phyloP scores from a whole-genome alignment of 2,797 vertebrate species.

The Enteromius anoplus region DNA sequence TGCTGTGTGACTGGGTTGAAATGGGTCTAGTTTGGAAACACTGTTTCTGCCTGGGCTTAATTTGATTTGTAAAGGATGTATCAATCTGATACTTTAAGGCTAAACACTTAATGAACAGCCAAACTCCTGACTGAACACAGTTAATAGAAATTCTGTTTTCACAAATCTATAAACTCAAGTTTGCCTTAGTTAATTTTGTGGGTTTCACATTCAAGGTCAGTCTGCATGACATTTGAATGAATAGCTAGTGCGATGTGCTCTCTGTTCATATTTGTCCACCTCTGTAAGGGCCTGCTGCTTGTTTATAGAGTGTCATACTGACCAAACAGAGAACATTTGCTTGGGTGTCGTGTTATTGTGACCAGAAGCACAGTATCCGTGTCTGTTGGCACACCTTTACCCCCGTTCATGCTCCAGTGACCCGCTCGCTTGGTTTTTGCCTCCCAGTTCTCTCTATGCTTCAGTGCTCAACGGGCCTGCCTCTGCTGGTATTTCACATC shows the following conservation, averaged over 20 bases:
- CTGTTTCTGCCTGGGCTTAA: not conserved
- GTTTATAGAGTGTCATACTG: conserved; percentile 36
- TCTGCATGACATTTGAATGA: not conserved
- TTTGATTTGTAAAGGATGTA: not conserved
- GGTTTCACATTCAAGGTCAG: not conserved
- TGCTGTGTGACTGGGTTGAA: no score
- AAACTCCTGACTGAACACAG: not conserved
- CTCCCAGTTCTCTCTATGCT: conserved; percentile 38
- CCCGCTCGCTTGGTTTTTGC: conserved; percentile 40
- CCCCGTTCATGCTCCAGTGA: conserved; percentile 36
- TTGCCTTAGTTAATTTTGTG: not conserved
- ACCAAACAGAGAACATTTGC: conserved; percentile 49
- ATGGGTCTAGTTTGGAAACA: not conserved
- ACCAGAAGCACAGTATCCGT: conserved; percentile 25
- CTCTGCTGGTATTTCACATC: conserved; percentile 29
- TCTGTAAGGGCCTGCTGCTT: not conserved
- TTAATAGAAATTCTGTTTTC: not conserved
- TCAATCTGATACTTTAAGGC: not conserved
- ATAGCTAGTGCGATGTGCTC: not conserved
- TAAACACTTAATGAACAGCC: not conserved
- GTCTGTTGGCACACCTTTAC: conserved; percentile 52
- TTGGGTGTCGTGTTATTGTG: conserved; percentile 42
- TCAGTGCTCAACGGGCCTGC: conserved; percentile 38
- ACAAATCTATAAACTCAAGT: not conserved
- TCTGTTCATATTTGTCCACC: not conserved